Evolutionary conservation across 2,797 vertebrate genomes (phyloP), one percentile per base, ranked within the genome.

Genomic region (Siniperca undulata): DNA sequence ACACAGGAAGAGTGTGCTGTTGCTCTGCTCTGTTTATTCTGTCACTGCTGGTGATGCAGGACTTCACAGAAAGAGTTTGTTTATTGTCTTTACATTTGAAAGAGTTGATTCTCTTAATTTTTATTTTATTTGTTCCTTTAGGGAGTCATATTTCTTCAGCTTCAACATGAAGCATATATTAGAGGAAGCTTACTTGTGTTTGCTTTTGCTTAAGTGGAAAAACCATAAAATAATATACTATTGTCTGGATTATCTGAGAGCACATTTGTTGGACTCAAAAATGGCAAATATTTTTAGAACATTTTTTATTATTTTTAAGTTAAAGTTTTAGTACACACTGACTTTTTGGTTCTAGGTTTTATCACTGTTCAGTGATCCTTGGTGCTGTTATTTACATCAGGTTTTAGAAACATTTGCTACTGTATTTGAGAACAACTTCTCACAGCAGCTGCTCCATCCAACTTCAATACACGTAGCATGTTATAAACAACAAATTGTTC

Each of bases 11-110:
- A 70, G 5, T 27, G 34, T 16, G 13, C 1, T 13, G 34, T 24
- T 50, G n/a, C 22, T 81, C 2, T 27, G 34, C 19, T 73, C 16
- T 74, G 65, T 75, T 79, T 53, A 61, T 70, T 70, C 50, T 52
- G 30, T 22, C 30, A 40, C 64, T 66, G 52, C 9, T 48, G 46
- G 9, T 71, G 55, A 67, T 74, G 65, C 61, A 74, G 30, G 10
- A 44, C 42, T n/a, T 69, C 16, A 62, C n/a, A 68, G 42, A 42
- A 75, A 27, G 1, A 24, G 12, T 24, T 24, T 69, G 10, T 24
- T 72, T 42, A 16, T 55, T 46, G 4, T 58, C 30, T 62, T 72
- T 55, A 16, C 4, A 38, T 38, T 19, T 48, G 5, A 34, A 65
- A 42, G 4, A 36, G 46, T 46, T 7, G 3, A 62, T 34, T 27